Evolutionary conservation across 2,113 vertebrate species (phyloP).

Genomic region (Strix aluco): DNA sequence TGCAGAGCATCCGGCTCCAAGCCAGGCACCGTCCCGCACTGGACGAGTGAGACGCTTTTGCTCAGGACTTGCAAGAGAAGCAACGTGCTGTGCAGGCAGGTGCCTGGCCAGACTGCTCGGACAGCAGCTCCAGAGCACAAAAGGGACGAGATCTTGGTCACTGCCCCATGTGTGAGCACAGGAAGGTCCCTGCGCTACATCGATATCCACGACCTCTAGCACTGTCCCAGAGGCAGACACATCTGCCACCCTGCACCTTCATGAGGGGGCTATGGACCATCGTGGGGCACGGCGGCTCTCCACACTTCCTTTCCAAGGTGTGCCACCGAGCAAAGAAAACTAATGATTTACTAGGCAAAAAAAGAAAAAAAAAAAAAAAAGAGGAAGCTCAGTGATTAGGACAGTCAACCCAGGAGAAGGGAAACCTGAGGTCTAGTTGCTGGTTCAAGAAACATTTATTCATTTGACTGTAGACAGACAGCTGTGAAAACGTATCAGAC

Average conservation of each 20-base stretch:
- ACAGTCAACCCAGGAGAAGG: not conserved
- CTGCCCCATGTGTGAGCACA: accelerated
- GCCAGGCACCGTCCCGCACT: accelerated
- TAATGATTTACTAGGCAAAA: not conserved
- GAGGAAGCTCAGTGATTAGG: not conserved
- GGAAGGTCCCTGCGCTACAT: not conserved
- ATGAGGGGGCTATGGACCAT: not conserved
- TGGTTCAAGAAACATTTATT: not conserved
- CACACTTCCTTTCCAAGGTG: not conserved
- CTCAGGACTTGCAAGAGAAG: not conserved
- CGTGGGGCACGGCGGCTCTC: accelerated
- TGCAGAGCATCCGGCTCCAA: accelerated
- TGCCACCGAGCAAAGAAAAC: not conserved
- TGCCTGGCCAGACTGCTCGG: not conserved
- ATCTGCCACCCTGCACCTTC: not conserved
- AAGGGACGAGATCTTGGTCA: not conserved
- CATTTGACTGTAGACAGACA: not conserved
- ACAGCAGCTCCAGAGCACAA: not conserved
- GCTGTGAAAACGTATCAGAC: not conserved
- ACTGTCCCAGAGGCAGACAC: not conserved
- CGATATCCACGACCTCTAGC: accelerated
- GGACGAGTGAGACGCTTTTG: not conserved
- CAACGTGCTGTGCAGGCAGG: accelerated
- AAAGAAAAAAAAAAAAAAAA: not conserved
- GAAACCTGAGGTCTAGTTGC: not conserved